Evolutionary conservation across 2,888 invertebrate genomes (phyloP).

Genomic region (Lasioglossum calceatum): DNA sequence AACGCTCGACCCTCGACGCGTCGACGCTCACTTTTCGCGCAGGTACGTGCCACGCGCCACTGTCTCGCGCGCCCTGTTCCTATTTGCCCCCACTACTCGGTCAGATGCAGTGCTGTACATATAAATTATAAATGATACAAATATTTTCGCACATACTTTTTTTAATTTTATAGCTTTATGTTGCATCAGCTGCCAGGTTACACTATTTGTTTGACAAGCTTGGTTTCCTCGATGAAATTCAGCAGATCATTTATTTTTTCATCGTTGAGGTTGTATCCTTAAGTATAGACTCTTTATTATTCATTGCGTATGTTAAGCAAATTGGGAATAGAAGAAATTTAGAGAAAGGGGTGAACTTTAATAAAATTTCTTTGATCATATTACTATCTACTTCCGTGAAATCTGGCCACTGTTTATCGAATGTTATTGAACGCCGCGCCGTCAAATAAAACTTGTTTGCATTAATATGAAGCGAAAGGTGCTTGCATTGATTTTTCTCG

Average conservation of each 20-base stretch:
- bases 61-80: conserved; percentile 48
- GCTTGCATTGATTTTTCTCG: not conserved
- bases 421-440: not conserved
- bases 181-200: too few relatives aligned
- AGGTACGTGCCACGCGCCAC: conserved; percentile 62
- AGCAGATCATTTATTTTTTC: too few relatives aligned
- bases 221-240: too few relatives aligned
- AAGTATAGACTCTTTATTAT: not conserved
- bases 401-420: not conserved
- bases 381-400: not conserved
- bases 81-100: conserved; percentile 21
- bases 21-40: conserved; percentile 70
- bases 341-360: not conserved
- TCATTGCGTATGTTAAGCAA: not conserved
- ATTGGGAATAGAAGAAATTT: not conserved
- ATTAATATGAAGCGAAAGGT: not conserved
- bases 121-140: not conserved
- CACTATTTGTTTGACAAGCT: too few relatives aligned
- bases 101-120: not conserved
- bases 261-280: too few relatives aligned
- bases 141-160: not conserved
- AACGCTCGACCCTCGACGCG: conserved; percentile 65
- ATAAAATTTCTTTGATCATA: not conserved
- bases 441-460: not conserved
- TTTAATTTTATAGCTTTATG: too few relatives aligned